phyloP scores from a whole-genome alignment of 2,888 invertebrate genomes.

The Aproaerema taeniolella region DNA sequence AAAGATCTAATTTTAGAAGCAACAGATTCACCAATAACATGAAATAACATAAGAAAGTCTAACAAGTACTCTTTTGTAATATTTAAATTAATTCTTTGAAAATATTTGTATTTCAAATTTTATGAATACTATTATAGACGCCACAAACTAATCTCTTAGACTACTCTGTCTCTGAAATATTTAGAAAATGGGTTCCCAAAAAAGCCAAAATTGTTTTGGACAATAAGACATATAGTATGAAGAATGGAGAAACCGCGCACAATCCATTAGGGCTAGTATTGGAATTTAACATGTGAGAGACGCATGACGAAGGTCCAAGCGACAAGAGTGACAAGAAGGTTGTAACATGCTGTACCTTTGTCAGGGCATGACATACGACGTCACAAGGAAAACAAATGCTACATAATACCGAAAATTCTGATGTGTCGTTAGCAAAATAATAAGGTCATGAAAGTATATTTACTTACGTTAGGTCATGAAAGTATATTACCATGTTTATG shows the following conservation, averaged over 20 bases:
- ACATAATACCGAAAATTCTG: neutral
- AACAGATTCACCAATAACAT: too few species aligned
- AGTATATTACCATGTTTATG: too few species aligned
- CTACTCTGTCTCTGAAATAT: neutral
- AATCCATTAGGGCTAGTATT: neutral
- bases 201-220: neutral
- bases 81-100: neutral
- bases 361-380: slow-evolving; percentile 1
- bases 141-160: neutral
- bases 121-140: neutral
- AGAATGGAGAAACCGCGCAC: too few species aligned
- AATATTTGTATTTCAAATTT: neutral
- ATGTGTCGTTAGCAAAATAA: neutral
- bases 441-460: neutral
- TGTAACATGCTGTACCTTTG: slow-evolving; percentile 1
- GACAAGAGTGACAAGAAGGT: neutral
- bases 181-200: neutral
- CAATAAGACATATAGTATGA: neutral
- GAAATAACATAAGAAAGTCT: too few species aligned
- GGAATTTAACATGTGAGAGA: neutral
- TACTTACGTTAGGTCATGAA: neutral
- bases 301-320: neutral
- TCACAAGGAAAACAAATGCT: too few species aligned
- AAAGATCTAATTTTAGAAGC: too few species aligned
- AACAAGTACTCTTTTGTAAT: too few species aligned